phyloP scores from a whole-genome alignment of 2,888 invertebrate genomes.

The Sesia apiformis region DNA sequence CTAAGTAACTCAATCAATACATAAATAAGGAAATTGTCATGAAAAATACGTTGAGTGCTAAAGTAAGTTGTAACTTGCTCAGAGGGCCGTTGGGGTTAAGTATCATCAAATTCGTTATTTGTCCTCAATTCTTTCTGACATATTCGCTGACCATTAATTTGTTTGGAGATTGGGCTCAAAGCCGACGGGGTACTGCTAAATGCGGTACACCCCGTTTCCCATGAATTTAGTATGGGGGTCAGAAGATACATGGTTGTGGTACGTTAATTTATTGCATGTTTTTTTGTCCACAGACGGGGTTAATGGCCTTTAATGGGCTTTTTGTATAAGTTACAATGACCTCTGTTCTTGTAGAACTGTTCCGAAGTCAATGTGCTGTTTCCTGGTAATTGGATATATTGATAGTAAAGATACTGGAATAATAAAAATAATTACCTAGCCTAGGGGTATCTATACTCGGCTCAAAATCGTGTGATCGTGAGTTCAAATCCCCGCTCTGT shows the following conservation, averaged over 20 bases:
- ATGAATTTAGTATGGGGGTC: constrained; percentile 13
- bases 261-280: constrained; percentile 62
- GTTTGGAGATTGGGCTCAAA: constrained; percentile 10
- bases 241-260: constrained; percentile 55
- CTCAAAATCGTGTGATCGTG: too few relatives aligned
- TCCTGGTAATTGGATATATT: neutral
- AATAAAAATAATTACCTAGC: too few relatives aligned
- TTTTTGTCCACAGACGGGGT: constrained; percentile 55
- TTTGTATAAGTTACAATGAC: constrained; percentile 54
- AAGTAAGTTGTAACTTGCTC: too few relatives aligned
- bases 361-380: neutral
- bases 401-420: too few relatives aligned
- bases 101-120: neutral
- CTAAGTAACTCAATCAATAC: too few relatives aligned
- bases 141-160: neutral
- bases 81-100: too few relatives aligned
- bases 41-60: too few relatives aligned
- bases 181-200: constrained; percentile 22
- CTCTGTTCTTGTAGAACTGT: constrained; percentile 12
- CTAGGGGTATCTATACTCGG: too few relatives aligned
- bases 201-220: constrained; percentile 7
- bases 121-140: neutral
- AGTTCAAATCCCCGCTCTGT: too few relatives aligned
- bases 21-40: too few relatives aligned
- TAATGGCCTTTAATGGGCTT: constrained; percentile 62